Evolutionary conservation across 2,888 invertebrate species (phyloP).

Genomic region (Candidula unifasciata): DNA sequence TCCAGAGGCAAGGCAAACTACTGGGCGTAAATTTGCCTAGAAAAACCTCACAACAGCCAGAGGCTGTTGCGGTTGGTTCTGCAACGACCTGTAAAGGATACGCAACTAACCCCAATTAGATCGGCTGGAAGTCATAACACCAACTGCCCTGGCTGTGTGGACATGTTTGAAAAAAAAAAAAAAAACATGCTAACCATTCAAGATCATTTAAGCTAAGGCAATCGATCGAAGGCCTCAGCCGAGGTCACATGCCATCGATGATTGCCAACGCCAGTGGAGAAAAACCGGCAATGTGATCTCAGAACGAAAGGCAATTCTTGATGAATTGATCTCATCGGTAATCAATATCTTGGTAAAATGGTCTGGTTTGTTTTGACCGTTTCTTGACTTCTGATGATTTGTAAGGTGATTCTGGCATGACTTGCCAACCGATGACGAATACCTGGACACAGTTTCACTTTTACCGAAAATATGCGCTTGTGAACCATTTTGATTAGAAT

Average conservation of each 20-base stretch:
- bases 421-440: background rate
- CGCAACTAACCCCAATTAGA: no score
- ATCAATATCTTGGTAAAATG: constrained; percentile 15
- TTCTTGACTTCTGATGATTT: background rate
- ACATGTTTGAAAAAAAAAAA: no score
- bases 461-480: background rate
- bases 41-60: no score
- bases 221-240: constrained; percentile 2
- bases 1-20: no score
- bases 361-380: background rate
- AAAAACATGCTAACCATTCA: no score
- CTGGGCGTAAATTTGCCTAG: no score
- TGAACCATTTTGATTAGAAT: no score
- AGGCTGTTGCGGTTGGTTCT: no score
- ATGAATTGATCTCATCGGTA: constrained; percentile 18
- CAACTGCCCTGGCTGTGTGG: no score
- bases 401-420: no score
- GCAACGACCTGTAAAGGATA: no score
- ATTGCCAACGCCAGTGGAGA: background rate
- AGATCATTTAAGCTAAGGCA: background rate
- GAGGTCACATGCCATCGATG: constrained; percentile 9
- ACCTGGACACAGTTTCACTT: background rate
- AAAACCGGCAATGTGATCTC: background rate
- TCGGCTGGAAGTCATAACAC: no score
- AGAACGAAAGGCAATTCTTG: constrained; percentile 6